Conservation (phyloP, 2,888 invertebrate species). For the Lomographa bimaculata region DNA sequence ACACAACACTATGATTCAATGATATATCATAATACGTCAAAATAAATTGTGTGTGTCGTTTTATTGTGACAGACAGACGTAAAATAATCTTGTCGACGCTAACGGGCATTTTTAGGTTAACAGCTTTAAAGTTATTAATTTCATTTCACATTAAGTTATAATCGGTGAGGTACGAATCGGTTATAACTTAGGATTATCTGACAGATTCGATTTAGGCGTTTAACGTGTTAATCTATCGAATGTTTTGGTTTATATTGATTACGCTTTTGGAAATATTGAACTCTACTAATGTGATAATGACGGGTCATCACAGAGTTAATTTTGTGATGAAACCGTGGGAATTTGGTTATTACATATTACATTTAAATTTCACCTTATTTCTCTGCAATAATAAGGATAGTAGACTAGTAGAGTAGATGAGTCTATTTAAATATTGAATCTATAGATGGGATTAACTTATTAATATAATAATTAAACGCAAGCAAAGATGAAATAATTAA, state of each 20-base stretch:
- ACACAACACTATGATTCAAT: too few species aligned
- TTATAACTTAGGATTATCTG: conserved; percentile 19
- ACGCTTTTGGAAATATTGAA: background rate
- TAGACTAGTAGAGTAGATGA: too few species aligned
- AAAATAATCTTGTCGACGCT: conserved; percentile 15
- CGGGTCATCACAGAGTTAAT: background rate
- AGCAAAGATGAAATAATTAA: too few species aligned
- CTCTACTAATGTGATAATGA: background rate
- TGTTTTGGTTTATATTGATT: conserved; percentile 5
- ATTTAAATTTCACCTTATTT: too few species aligned
- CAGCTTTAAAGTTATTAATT: conserved; percentile 12
- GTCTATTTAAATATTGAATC: too few species aligned
- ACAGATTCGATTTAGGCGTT: conserved; percentile 13
- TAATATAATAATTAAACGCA: too few species aligned
- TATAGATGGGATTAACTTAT: too few species aligned
- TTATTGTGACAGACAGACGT: conserved; percentile 27
- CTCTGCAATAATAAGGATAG: too few species aligned
- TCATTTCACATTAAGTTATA: too few species aligned
- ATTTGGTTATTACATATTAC: too few species aligned
- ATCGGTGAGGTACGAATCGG: too few species aligned
- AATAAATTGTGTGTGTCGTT: conserved; percentile 42
- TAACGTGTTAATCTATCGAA: conserved; percentile 6
- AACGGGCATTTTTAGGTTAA: conserved; percentile 17
- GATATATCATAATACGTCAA: conserved; percentile 49
- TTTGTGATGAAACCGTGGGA: conserved; percentile 7